A percentile compares a stretch with the other conserved stretches of the same genome.
These are phyloP conservation scores for Myotis findleyi DNA, from an alignment of 2,797 vertebrate species.

Conservation along the genomic window DNA sequence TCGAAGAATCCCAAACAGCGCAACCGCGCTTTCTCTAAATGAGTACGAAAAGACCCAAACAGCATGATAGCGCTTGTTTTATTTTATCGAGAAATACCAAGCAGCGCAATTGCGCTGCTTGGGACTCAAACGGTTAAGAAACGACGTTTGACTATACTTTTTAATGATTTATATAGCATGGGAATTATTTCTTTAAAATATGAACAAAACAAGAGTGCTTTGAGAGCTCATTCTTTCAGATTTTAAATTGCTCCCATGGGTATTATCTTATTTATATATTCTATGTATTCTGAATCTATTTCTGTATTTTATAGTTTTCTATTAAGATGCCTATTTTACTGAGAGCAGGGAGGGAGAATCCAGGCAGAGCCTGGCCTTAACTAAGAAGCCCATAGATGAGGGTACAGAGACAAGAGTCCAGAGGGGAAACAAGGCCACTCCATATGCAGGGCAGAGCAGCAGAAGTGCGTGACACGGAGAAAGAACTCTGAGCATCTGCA, in stretches of 20 bases:
- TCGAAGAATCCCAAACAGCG: no score
- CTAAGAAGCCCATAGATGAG: neutral
- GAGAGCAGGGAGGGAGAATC: neutral
- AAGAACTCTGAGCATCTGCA: neutral
- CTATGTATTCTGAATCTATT: neutral
- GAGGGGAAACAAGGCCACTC: neutral
- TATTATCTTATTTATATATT: neutral
- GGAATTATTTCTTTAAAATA: slow-evolving; percentile 8
- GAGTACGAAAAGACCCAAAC: no score
- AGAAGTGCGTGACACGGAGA: neutral
- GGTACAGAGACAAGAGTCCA: neutral
- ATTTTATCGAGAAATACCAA: no score
- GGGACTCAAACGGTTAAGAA: no score
- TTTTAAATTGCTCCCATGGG: neutral
- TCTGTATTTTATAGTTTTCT: slow-evolving; percentile 1
- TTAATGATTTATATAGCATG: slow-evolving; percentile 17
- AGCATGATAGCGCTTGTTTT: no score
- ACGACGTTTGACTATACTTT: neutral
- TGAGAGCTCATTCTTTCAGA: neutral
- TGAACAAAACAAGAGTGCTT: neutral
- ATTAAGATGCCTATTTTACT: slow-evolving; percentile 28
- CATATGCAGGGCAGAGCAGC: neutral
- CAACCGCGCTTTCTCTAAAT: no score
- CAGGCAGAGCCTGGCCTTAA: neutral
- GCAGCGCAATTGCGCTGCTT: no score